Conservation (phyloP, 2,888 invertebrate species). For the Plemyria rubiginata region DNA sequence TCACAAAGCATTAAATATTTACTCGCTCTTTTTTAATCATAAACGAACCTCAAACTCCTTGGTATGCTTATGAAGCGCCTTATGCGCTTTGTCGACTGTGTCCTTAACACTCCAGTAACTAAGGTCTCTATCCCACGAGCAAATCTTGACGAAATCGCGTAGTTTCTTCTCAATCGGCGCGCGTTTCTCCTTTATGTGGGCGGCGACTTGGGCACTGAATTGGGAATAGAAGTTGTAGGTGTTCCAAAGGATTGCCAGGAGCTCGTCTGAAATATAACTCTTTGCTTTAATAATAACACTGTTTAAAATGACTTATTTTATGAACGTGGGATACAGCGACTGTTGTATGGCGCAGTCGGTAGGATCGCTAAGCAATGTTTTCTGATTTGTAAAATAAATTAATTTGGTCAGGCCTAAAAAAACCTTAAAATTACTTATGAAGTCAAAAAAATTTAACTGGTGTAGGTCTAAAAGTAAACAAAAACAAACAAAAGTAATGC, state of each 20-base stretch:
- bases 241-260: slow-evolving; percentile 91
- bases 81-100: slow-evolving; percentile 94
- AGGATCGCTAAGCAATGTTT: not conserved
- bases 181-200: slow-evolving; percentile 87
- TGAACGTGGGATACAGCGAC: not conserved
- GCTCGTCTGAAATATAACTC: slow-evolving; percentile 68
- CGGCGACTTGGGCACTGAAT: slow-evolving; percentile 87
- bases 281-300: not conserved
- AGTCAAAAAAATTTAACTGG: too few species aligned
- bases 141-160: slow-evolving; percentile 97
- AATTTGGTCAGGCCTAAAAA: too few species aligned
- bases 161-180: slow-evolving; percentile 96
- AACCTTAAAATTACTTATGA: too few species aligned
- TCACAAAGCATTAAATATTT: too few species aligned
- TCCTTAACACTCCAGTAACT: slow-evolving; percentile 97
- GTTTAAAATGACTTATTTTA: not conserved
- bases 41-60: slow-evolving; percentile 90
- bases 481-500: too few species aligned
- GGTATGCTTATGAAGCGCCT: slow-evolving; percentile 93
- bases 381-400: not conserved
- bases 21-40: too few species aligned
- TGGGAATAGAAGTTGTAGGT: slow-evolving; percentile 93
- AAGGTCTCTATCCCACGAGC: slow-evolving; percentile 96
- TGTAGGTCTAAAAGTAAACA: too few species aligned
- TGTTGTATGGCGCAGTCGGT: slow-evolving; percentile 11